Evolutionary conservation across 2,113 vertebrate species (phyloP), one percentile per base, ranked within the genome.

Genomic region (Nerophis ophidion): DNA sequence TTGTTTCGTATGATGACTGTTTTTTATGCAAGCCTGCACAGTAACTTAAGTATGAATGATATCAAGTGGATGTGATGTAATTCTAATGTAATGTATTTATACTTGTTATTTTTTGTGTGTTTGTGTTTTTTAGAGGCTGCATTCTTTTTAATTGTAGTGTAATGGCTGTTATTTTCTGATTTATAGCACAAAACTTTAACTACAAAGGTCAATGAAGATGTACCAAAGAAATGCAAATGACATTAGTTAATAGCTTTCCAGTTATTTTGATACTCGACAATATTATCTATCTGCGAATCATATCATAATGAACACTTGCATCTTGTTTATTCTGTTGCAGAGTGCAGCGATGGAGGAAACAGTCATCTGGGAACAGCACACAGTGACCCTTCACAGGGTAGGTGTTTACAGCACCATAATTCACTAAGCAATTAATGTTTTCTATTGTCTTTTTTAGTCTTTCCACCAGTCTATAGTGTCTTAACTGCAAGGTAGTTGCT

Each of bases 351-450:
- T 99, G 97, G 97, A 99, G 92, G 96, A 99, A 92, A 98, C 97
- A 0, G 94, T 96, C 65, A 99, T 98, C 90, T 99, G 96, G 97
- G 96, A 99, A 88, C 95, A 99, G 82, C 95, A 99, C 86, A 99
- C 97, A 19, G 97, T 99, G 84, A 98, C 94, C 57, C 95, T 99
- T 91, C 96, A 98, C 91, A 98, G 96, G 92, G 97, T 98, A 83
- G 94, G 95, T 91, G 65, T 74, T 60, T 26, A 65, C 66, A 59
- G 71, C 52, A 54, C 16, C 63, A 62, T 57, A 68, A 53, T 68
- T 36, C 59, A 55, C 61, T 62, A 58, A 64, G 36, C 46, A 48
- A 61, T 60, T 40, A 76, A 49, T 70, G 36, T 35, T 40, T 53
- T 65, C 16, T 66, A 44, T 74, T 59, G 57, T 53, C 48, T 48